Evolutionary conservation across 1,140 invertebrate species (phyloP).

Genomic region (Diploscapter pachys): DNA sequence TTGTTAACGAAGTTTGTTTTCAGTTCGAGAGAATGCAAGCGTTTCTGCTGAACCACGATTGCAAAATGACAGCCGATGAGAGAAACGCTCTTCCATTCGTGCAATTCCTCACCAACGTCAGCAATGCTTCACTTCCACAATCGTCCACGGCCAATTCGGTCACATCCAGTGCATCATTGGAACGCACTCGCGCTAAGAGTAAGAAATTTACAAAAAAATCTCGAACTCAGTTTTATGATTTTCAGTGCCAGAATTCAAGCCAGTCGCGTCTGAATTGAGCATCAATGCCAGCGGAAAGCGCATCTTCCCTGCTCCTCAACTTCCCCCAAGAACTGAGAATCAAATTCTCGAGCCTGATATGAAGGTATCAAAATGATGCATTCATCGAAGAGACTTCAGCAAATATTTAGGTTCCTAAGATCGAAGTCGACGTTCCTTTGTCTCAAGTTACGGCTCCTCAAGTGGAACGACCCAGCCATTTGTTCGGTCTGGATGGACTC

Average conservation of each 20-base stretch:
- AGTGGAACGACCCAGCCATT: no score
- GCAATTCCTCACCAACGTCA: not conserved
- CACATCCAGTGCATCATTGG: not conserved
- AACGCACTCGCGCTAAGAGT: not conserved
- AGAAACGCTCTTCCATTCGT: not conserved
- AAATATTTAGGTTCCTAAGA: slow-evolving; percentile 22
- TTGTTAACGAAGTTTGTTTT: not conserved
- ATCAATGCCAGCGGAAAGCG: slow-evolving; percentile 8
- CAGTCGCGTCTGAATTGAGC: not conserved
- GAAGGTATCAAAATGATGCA: slow-evolving; percentile 7
- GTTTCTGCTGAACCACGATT: slow-evolving; percentile 3
- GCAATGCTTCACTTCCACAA: not conserved
- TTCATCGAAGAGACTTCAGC: not conserved
- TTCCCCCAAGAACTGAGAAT: slow-evolving; percentile 11
- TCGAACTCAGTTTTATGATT: slow-evolving; percentile 6
- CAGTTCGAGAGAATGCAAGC: slow-evolving; percentile 2
- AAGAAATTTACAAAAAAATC: not conserved
- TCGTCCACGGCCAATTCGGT: not conserved
- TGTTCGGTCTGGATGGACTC: no score
- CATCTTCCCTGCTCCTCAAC: slow-evolving; percentile 11
- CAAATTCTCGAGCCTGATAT: slow-evolving; percentile 20
- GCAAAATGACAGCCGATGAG: slow-evolving; percentile 3
- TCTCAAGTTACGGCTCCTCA: not conserved
- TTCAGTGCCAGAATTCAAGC: not conserved
- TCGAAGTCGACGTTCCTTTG: slow-evolving; percentile 24